A percentile compares a stretch with the other conserved stretches of the same genome.
These are phyloP conservation scores for Gambelia wislizenii DNA, from an alignment of 2,797 vertebrate species.

Conservation along the genomic window DNA sequence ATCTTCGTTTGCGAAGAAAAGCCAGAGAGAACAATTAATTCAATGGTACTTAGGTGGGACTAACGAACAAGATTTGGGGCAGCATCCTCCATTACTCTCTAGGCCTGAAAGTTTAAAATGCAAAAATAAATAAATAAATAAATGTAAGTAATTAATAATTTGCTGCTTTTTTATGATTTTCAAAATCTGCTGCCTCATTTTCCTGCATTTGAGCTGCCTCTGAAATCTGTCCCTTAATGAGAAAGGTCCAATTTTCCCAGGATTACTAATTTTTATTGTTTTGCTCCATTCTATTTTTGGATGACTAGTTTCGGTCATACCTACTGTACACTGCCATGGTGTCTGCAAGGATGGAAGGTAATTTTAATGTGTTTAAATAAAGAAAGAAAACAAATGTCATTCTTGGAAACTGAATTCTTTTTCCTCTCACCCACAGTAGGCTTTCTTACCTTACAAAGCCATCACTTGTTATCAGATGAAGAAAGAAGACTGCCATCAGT, in stretches of 20 bases:
- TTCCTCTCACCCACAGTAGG: conserved; percentile 3
- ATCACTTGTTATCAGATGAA: neutral
- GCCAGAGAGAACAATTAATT: too few species aligned
- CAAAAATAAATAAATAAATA: too few species aligned
- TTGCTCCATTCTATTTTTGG: neutral
- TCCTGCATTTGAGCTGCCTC: neutral
- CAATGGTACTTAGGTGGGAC: too few species aligned
- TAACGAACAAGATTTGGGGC: too few species aligned
- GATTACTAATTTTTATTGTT: neutral
- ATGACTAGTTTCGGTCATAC: neutral
- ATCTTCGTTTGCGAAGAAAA: too few species aligned
- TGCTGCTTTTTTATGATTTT: neutral
- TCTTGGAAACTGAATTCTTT: neutral
- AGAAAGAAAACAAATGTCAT: neutral
- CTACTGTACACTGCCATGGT: neutral
- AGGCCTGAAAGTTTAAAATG: too few species aligned
- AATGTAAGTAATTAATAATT: neutral
- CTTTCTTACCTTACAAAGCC: neutral
- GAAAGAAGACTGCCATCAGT: neutral
- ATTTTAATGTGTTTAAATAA: neutral
- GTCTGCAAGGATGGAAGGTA: neutral
- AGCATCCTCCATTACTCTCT: too few species aligned
- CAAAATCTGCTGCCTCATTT: neutral
- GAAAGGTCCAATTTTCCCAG: neutral
- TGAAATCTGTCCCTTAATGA: neutral